Evolutionary conservation across 2,888 invertebrate species (phyloP), one percentile per base, ranked within the genome.

Genomic region (Caenorhabditis sulstoni): DNA sequence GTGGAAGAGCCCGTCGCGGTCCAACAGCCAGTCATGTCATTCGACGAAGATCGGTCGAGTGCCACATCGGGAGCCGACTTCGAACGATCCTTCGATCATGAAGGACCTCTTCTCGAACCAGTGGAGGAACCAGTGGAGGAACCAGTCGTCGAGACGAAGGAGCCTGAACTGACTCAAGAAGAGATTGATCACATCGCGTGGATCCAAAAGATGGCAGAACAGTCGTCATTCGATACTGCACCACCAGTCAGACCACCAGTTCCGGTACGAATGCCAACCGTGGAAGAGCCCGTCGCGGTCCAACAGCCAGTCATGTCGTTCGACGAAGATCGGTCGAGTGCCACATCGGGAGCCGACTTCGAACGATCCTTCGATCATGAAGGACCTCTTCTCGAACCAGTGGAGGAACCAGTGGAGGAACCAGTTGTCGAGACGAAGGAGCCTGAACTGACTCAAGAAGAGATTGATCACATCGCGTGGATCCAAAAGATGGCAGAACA

Each of bases 401-500:
- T 64, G 0, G 64, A 52, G 23, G 18, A 62, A 16, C 62, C 47
- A 5, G 23, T 22, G 2, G n/a, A n/a, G 35, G 23, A 61, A n/a
- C 47, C n/a, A n/a, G n/a, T n/a, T n/a, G n/a, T n/a, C n/a, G n/a
- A n/a, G n/a, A n/a, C 3, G n/a, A n/a, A 52, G 22, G 41, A 65
- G 44, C 47, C 49, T 47, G 62, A 18, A 22, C 35, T 70, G 41
- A 61, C 61, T 7, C 59, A 70, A 53, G 53, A 52, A 18, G 65
- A 65, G n/a, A 50, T 65, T 20, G 65, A 61, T 20, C 74, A 74
- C 66, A 74, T 74, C 23, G 58, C 68, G 3, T 59, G 50, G 59
- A 68, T 68, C n/a, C 49, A 58, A 39, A 58, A 37, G 22, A 44
- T 68, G 3, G 68, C 68, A 9, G 58, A 68, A 29, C 49, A 64